Percentiles rank a stretch among this genome's conserved stretches.
phyloP scores from a whole-genome alignment of 2,888 invertebrate species.

The Brachyptera putata region DNA sequence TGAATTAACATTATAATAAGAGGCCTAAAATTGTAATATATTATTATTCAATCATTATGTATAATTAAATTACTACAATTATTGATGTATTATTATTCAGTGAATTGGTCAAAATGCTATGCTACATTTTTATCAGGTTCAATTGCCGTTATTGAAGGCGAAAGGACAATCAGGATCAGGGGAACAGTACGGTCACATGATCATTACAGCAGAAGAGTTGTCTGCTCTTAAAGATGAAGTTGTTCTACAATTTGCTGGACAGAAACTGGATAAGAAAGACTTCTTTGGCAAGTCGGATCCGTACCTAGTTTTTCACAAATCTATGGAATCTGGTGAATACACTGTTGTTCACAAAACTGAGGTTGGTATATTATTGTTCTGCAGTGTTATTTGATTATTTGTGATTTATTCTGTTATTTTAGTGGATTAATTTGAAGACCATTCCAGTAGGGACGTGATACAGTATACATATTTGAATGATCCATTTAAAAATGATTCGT shows the following conservation, averaged over 20 bases:
- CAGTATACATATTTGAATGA: too few relatives aligned
- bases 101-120: too few relatives aligned
- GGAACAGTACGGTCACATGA: constrained; percentile 34
- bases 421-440: too few relatives aligned
- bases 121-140: too few relatives aligned
- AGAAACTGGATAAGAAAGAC: constrained; percentile 42
- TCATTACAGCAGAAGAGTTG: constrained; percentile 43
- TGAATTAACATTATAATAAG: too few relatives aligned
- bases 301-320: constrained; percentile 43
- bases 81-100: too few relatives aligned
- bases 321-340: constrained; percentile 44
- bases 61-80: too few relatives aligned
- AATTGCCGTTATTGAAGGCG: constrained; percentile 34
- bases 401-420: background rate
- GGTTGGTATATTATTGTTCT: constrained; percentile 38
- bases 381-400: too few relatives aligned
- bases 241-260: constrained; percentile 41
- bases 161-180: constrained; percentile 29
- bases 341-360: constrained; percentile 53
- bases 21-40: too few relatives aligned
- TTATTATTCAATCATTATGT: too few relatives aligned
- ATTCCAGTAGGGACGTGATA: too few relatives aligned
- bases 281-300: constrained; percentile 43
- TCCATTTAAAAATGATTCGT: too few relatives aligned
- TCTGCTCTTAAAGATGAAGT: constrained; percentile 42